phyloP scores from a whole-genome alignment of 2,113 vertebrate genomes.

The Macquaria ambigua region DNA sequence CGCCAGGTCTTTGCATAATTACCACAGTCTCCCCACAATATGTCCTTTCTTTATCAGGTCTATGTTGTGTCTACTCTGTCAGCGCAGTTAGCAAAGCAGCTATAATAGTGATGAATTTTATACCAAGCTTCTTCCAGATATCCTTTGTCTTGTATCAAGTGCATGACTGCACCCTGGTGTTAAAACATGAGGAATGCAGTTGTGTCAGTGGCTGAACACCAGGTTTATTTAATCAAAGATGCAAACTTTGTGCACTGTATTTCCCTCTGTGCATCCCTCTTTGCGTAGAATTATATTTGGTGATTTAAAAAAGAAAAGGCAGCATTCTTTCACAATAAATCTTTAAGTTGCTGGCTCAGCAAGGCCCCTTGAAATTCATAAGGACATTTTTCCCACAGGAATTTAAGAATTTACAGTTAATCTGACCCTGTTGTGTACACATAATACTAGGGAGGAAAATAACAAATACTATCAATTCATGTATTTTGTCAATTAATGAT shows the following conservation, averaged over 20 bases:
- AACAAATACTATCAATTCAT: background rate
- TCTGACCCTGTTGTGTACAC: background rate
- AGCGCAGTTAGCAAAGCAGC: background rate
- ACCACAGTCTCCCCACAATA: background rate
- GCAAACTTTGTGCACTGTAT: background rate
- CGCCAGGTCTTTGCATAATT: background rate
- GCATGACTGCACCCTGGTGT: conserved; percentile 65
- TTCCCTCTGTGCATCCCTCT: background rate
- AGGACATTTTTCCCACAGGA: background rate
- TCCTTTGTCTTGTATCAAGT: conserved; percentile 12
- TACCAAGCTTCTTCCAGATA: background rate
- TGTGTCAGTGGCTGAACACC: background rate
- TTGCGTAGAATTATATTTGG: background rate
- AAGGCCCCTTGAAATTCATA: background rate
- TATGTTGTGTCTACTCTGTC: background rate
- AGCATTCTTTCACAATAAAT: background rate
- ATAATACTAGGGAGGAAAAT: background rate
- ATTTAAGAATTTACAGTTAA: background rate
- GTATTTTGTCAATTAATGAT: background rate
- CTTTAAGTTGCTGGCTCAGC: background rate
- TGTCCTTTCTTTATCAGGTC: background rate
- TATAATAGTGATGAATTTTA: background rate
- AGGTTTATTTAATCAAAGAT: background rate
- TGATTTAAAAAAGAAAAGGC: background rate
- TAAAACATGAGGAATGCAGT: conserved; percentile 44